Conservation (phyloP, 2,888 invertebrate genomes). For the Protodeltote pygarga region DNA sequence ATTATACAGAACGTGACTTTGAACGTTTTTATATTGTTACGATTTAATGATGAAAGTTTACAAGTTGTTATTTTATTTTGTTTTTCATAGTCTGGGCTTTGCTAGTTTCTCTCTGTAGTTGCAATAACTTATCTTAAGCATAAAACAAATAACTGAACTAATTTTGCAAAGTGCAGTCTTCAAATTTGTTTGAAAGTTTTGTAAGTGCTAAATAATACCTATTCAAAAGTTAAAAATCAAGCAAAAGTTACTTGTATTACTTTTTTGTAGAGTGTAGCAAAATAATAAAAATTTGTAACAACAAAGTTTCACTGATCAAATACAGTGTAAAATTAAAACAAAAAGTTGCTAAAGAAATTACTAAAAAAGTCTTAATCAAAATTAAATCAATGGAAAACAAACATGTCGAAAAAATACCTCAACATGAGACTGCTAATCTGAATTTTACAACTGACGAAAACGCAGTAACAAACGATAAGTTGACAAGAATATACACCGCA, state of each 20-base stretch:
- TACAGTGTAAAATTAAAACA: too few relatives aligned
- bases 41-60: constrained; percentile 18
- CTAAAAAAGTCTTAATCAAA: too few relatives aligned
- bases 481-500: constrained; percentile 40
- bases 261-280: too few relatives aligned
- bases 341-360: too few relatives aligned
- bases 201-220: constrained; percentile 1
- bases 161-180: constrained; percentile 22
- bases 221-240: constrained; percentile 2
- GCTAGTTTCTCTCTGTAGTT: constrained; percentile 10
- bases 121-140: constrained; percentile 33
- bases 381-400: too few relatives aligned
- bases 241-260: too few relatives aligned
- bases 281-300: too few relatives aligned
- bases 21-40: constrained; percentile 10
- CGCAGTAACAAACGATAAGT: constrained; percentile 28
- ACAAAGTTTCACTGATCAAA: too few relatives aligned
- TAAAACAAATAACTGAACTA: constrained; percentile 26
- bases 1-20: constrained; percentile 20
- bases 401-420: background rate
- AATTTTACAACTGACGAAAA: constrained; percentile 13
- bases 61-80: background rate
- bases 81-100: constrained; percentile 24
- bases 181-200: constrained; percentile 17
- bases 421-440: background rate